A percentile compares a stretch with the other conserved stretches of the same genome.
Evolutionary conservation across 1,140 invertebrate species (phyloP).

Genomic region (Stegodyphus dumicola): DNA sequence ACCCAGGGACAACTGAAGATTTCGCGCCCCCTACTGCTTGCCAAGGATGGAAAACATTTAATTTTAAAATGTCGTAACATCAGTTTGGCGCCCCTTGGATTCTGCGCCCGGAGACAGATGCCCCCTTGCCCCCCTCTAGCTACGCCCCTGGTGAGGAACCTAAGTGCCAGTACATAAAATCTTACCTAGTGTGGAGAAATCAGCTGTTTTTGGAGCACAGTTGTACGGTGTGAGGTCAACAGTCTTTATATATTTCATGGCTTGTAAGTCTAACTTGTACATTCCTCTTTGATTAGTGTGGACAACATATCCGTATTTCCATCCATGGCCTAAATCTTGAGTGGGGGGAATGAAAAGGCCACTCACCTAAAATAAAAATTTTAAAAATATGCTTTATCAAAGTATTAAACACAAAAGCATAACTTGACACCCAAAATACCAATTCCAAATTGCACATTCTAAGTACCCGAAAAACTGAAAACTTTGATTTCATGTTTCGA

Average conservation of each 20-base stretch:
- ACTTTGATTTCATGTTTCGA: too few relatives aligned
- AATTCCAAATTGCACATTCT: background rate
- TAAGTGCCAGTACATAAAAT: conserved; percentile 56
- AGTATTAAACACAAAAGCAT: background rate
- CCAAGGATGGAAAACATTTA: too few relatives aligned
- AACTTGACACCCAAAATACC: background rate
- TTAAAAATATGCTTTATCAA: background rate
- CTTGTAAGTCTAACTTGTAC: conserved; percentile 81
- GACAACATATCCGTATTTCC: conserved; percentile 82
- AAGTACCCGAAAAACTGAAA: background rate
- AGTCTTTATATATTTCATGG: conserved; percentile 80
- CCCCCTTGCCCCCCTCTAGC: too few relatives aligned
- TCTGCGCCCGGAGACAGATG: too few relatives aligned
- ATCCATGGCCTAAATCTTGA: conserved; percentile 75
- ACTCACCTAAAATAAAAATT: conserved; percentile 64
- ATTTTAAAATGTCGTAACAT: too few relatives aligned
- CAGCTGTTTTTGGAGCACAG: conserved; percentile 78
- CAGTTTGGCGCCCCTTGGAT: too few relatives aligned
- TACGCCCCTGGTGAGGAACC: too few relatives aligned
- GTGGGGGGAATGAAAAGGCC: conserved; percentile 78
- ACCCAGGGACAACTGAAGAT: too few relatives aligned
- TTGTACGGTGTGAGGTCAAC: conserved; percentile 81
- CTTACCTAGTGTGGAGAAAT: conserved; percentile 82
- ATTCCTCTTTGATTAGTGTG: conserved; percentile 80
- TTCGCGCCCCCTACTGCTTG: too few relatives aligned